Conservation (phyloP, 2,113 vertebrate species). For the Lucifuga dentata region DNA sequence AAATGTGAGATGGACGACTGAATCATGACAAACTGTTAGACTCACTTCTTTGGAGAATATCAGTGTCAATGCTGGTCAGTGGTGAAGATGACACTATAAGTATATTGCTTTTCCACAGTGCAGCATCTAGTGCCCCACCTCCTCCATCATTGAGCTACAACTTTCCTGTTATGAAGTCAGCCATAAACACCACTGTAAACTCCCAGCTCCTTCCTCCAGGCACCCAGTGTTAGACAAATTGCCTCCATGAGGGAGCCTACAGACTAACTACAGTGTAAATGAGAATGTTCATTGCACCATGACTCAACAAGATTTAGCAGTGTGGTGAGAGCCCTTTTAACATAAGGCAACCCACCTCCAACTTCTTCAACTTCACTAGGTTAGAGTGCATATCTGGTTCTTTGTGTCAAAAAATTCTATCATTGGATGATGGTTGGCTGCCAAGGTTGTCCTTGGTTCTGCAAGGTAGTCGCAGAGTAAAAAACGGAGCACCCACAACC, state of each 20-base stretch:
- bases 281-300: slow-evolving; percentile 25
- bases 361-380: slow-evolving; percentile 1
- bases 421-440: slow-evolving; percentile 18
- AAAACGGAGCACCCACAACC: neutral
- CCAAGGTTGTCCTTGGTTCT: slow-evolving; percentile 17
- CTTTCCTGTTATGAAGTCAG: slow-evolving; percentile 4
- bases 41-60: too few relatives aligned
- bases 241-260: slow-evolving; percentile 1
- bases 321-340: slow-evolving; percentile 1
- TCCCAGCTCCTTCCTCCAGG: slow-evolving; percentile 12
- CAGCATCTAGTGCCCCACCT: too few relatives aligned
- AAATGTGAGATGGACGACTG: too few relatives aligned
- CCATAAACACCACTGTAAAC: slow-evolving; percentile 14
- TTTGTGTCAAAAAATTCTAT: slow-evolving; percentile 16
- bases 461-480: slow-evolving; percentile 1
- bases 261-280: slow-evolving; percentile 12
- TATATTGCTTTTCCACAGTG: slow-evolving; percentile 11
- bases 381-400: slow-evolving; percentile 32
- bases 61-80: neutral
- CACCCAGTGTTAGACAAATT: neutral
- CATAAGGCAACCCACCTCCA: slow-evolving; percentile 13
- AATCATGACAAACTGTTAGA: too few relatives aligned
- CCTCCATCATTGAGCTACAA: too few relatives aligned
- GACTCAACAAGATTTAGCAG: slow-evolving; percentile 1
- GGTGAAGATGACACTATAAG: slow-evolving; percentile 16